Conservation (phyloP, 2,797 vertebrate species). For the Aselliscus stoliczkanus region DNA sequence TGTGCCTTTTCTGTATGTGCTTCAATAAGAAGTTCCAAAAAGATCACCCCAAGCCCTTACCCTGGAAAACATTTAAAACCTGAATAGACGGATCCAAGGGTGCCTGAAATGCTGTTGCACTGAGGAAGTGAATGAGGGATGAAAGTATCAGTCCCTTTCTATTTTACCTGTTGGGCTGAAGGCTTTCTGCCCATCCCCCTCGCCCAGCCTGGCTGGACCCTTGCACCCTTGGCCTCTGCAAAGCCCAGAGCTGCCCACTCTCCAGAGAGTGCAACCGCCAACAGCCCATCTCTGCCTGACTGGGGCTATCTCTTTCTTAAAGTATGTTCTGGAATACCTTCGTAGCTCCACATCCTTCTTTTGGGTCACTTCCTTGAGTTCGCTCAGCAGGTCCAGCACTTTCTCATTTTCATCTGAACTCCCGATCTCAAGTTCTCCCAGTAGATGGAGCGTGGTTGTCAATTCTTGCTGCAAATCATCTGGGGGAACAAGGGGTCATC, state of each 20-base stretch:
- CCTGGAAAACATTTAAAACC: background rate
- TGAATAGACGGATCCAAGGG: background rate
- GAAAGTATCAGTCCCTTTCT: background rate
- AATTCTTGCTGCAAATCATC: constrained; percentile 81
- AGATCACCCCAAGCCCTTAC: background rate
- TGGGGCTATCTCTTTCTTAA: background rate
- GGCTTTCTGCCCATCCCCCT: background rate
- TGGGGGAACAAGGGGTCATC: constrained; percentile 17
- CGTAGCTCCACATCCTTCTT: constrained; percentile 83
- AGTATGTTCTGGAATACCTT: constrained; percentile 78
- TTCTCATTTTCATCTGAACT: constrained; percentile 69
- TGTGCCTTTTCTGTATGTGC: background rate
- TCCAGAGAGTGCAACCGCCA: background rate
- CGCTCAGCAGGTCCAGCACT: constrained; percentile 72
- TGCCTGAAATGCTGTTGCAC: rapidly evolving
- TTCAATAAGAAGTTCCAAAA: background rate
- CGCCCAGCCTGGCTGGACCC: background rate
- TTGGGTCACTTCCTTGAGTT: constrained; percentile 79
- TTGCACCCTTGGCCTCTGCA: rapidly evolving
- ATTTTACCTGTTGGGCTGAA: background rate
- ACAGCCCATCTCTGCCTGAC: background rate
- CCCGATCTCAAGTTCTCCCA: constrained; percentile 77
- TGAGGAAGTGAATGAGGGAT: background rate
- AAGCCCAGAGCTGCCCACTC: background rate
- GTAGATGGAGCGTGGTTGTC: constrained; percentile 78